Base-by-base conservation (phyloP, 2,797 vertebrate species). In the Limosa lapponica region DNA sequence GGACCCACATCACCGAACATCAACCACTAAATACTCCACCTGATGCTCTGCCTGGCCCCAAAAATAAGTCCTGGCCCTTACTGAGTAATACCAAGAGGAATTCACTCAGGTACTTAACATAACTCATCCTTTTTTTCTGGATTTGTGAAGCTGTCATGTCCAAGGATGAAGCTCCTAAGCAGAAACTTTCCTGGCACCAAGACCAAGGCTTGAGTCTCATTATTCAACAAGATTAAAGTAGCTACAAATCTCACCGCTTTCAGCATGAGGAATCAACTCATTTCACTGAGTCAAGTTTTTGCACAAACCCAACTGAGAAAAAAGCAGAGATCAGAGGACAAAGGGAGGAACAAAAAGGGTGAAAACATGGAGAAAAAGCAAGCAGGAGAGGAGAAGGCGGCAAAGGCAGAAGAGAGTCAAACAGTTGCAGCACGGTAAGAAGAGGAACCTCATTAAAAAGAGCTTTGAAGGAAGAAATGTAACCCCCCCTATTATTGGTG, bases 111-210 rank as follows among this genome's bases (percentile, higher is more conserved):
- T 84, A 67, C 55, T 27, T 3, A 14, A 59, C 27, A 54, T 43
- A 95, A 91, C 37, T 83, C 81, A 52, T 49, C 49, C 70, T 71
- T 69, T 89, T 37, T 57, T 36, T 18, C 22, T 20, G 58, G 54
- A 66, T 51, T 32, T 34, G 12, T 69, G 82, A 73, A 90, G 65
- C 86, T 82, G 79, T 55, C 79, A 64, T 18, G 36, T 65, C 54
- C 77, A 79, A 81, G 85, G 80, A 78, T 58, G 73, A 71, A 90
- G 70, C n/a, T 93, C 82, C 83, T 73, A 84, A 85, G 57, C 43
- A 90, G 91, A 57, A 96, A 82, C 74, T 80, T 92, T 69, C 49
- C 44, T 74, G 83, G 93, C 83, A 84, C 41, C 74, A 82, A 83
- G 64, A 86, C 44, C 83, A 89, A 78, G 67, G 64, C 57, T 89